phyloP scores from a whole-genome alignment of 2,113 vertebrate species.

The Cephalopterus ornatus region DNA sequence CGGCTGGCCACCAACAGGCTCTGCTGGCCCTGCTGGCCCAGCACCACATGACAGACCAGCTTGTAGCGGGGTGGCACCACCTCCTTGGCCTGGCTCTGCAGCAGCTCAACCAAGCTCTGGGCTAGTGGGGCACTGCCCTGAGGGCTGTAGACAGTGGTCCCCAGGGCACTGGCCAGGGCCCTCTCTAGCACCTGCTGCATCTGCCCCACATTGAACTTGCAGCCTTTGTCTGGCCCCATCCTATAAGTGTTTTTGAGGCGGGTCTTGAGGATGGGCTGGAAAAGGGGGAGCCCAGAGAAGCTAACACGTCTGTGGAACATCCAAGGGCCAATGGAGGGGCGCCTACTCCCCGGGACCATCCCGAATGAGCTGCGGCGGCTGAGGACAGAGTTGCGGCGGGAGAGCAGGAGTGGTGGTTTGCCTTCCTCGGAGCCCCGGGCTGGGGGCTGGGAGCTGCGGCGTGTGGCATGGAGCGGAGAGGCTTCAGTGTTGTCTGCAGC shows the following conservation, averaged over 20 bases:
- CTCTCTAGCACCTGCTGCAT: slow-evolving; percentile 63
- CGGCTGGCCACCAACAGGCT: slow-evolving; percentile 71
- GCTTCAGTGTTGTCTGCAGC: neutral
- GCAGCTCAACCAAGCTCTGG: slow-evolving; percentile 67
- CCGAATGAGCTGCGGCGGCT: slow-evolving; percentile 71
- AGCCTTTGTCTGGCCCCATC: slow-evolving; percentile 51
- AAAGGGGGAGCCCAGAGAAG: slow-evolving; percentile 74
- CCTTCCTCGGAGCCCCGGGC: slow-evolving; percentile 34
- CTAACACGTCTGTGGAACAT: slow-evolving; percentile 67
- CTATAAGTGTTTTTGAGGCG: slow-evolving; percentile 69
- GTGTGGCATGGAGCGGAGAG: neutral
- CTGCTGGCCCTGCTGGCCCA: slow-evolving; percentile 73
- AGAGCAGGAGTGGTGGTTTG: neutral
- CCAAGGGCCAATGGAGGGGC: slow-evolving; percentile 69
- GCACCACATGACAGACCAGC: slow-evolving; percentile 76
- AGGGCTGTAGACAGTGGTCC: slow-evolving; percentile 38
- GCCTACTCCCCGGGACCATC: slow-evolving; percentile 34
- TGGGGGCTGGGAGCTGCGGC: slow-evolving; percentile 39
- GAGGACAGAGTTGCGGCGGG: slow-evolving; percentile 67
- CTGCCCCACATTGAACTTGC: slow-evolving; percentile 20
- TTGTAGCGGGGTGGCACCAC: slow-evolving; percentile 76
- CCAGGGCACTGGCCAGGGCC: slow-evolving; percentile 25
- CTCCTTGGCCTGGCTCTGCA: slow-evolving; percentile 66
- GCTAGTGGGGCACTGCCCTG: slow-evolving; percentile 15
- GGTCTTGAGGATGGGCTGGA: slow-evolving; percentile 39